Evolutionary conservation across 2,888 invertebrate species (phyloP).

Genomic region (Eupithecia inturbata): DNA sequence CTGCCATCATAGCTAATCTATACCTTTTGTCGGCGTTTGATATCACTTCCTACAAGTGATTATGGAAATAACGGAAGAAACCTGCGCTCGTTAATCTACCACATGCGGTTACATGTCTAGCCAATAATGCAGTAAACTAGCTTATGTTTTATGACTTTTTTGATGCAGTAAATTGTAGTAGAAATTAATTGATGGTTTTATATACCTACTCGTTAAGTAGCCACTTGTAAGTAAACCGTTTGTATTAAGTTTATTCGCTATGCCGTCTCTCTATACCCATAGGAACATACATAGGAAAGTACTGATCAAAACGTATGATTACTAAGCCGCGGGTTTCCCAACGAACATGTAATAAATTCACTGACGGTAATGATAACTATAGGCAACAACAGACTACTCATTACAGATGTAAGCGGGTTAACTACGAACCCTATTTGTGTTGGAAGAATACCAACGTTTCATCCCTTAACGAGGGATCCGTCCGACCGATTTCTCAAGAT

Average conservation of each 20-base stretch:
- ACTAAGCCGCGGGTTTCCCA: background rate
- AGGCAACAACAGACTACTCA: too few relatives aligned
- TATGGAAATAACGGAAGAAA: constrained; percentile 71
- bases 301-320: background rate
- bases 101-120: constrained; percentile 8
- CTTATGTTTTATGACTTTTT: constrained; percentile 5
- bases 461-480: too few relatives aligned
- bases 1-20: background rate
- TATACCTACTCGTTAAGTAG: background rate
- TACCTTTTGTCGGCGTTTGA: constrained; percentile 14
- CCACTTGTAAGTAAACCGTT: background rate
- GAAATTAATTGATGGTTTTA: background rate
- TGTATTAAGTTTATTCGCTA: background rate
- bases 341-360: background rate
- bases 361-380: background rate
- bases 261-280: background rate
- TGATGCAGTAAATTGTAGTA: background rate
- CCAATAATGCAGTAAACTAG: constrained; percentile 8
- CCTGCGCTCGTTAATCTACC: constrained; percentile 34
- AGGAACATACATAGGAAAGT: background rate
- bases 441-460: too few relatives aligned
- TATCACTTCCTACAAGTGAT: constrained; percentile 58
- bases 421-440: too few relatives aligned
- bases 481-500: too few relatives aligned
- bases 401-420: too few relatives aligned